Evolutionary conservation across 1,140 invertebrate species (phyloP), one percentile per base, ranked within the genome.

Genomic region (Zaprionus africanus): DNA sequence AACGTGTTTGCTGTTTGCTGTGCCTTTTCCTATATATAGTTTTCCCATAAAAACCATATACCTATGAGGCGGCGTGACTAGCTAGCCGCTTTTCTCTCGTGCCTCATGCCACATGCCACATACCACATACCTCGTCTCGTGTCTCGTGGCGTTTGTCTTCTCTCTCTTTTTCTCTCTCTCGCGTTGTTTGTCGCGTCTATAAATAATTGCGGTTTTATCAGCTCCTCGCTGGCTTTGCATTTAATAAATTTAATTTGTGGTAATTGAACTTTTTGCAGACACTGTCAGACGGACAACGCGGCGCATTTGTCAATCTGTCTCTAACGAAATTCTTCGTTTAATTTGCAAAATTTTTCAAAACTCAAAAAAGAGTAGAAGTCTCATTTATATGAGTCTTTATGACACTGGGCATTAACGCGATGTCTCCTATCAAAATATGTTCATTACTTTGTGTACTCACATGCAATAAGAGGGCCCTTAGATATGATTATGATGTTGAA

Each of bases 211-310:
- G 63, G 63, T 59, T 79, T 90, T 90, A 88, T 88, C 86, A 51
- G 69, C 61, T 43, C 49, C 53, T 73, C 41, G 49, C 79, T 63
- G 59, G 24, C 62, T 82, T 78, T 58, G 58, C 81, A 76, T 90
- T 88, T 88, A 88, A 90, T 88, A 86, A 77, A 85, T 86, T 79
- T 85, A 90, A 90, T 88, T 88, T 90, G 85, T 88, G 85, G 79
- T 88, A 88, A 90, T 85, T 88, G 86, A 70, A 81, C 69, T 79
- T 72, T 60, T 38, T 61, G 77, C 43, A 53, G 78, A 51, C 71
- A 64, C 60, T 69, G 60, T 49, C 73, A 61, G 19, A 17, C 13
- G 28, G 17, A 38, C 19, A 46, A 17, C 36, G 26, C 49, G 34
- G 38, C 51, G n/a, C 53, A 65, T 70, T 83, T 83, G 84, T 83